Percentiles rank a stretch among this genome's conserved stretches.
Conservation (phyloP, 2,888 invertebrate species). For the Epirrhoe alternata region DNA sequence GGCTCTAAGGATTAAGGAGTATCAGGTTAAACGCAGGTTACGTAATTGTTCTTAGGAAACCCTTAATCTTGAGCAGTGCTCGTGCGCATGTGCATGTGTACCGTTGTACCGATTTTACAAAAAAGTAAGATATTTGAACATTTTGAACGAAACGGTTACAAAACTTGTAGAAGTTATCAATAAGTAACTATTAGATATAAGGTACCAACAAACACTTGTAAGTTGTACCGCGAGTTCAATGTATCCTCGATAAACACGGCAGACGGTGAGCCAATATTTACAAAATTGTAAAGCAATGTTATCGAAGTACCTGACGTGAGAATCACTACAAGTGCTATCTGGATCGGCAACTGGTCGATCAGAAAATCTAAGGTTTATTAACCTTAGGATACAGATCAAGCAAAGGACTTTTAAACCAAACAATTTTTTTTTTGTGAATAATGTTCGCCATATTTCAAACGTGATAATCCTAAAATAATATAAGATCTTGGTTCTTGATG, state of each 20-base stretch:
- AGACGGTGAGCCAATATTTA: constrained; percentile 60
- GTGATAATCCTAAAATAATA: too few relatives aligned
- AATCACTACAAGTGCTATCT: constrained; percentile 49
- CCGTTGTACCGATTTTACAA: background rate
- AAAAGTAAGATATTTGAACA: background rate
- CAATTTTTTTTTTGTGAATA: background rate
- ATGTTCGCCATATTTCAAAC: too few relatives aligned
- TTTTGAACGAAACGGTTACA: constrained; percentile 1
- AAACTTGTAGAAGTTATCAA: constrained; percentile 30
- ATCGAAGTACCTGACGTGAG: constrained; percentile 65
- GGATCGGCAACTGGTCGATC: constrained; percentile 45
- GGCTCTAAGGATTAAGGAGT: constrained; percentile 68
- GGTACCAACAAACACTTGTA: constrained; percentile 41
- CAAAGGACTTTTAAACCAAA: background rate
- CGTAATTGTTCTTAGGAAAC: constrained; percentile 79
- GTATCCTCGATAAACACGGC: constrained; percentile 51
- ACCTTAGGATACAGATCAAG: constrained; percentile 42
- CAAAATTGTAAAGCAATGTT: constrained; percentile 53
- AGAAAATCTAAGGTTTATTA: constrained; percentile 52
- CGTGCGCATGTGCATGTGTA: constrained; percentile 9
- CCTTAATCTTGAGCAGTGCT: constrained; percentile 66
- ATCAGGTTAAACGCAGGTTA: constrained; percentile 80
- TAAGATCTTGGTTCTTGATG: too few relatives aligned
- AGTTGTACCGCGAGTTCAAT: constrained; percentile 48
- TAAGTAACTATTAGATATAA: constrained; percentile 37